Base-by-base conservation (phyloP, 2,888 invertebrate species). In the Caenorhabditis afra region DNA sequence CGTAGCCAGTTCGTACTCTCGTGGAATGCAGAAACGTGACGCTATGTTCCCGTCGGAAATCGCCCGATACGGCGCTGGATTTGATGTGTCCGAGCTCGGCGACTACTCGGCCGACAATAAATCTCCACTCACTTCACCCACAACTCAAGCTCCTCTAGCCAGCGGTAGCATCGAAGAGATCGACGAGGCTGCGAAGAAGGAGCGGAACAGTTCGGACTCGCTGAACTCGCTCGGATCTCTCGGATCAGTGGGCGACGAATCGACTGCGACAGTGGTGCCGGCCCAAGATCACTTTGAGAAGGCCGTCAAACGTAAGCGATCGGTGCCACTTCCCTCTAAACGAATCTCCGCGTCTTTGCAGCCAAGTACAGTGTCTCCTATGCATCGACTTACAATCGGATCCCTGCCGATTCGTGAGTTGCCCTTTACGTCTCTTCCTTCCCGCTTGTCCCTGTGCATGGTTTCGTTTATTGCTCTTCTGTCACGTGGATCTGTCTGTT, bases 331-430 rank as follows among this genome's bases (percentile, higher is more conserved):
- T 29, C 29, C 7, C 7, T 29, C 10, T 5, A 22, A 59, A 29
- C 7, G 3, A 29, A 59, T 18, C 0, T 5, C 39, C n/a, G 22
- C 49, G 44, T 18, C 11, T 73, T 77, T 79, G 79, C 78, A 85
- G 85, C 84, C 37, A 87, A 87, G 57, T 79, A 85, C 64, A 85
- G 83, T 47, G 75, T 86, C 7, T 85, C 87, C 14, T 88, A 88
- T 53, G 86, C 87, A 10, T 84, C 86, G 10, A 80, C 84, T 11
- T 88, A 88, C 73, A 84, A 85, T 55, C 83, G 85, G 12, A 66
- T 81, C 18, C 81, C 87, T 5, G 83, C 83, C 45, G 87, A 88
- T 29, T 81, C 76, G 87, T 87, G 55, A 82, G 87, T 85, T 41
- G 12, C 37, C 8, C 23, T 53, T 41, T 12, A 22, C 37, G 16